Base-by-base conservation (phyloP, 2,113 vertebrate genomes). In the Progne subis region DNA sequence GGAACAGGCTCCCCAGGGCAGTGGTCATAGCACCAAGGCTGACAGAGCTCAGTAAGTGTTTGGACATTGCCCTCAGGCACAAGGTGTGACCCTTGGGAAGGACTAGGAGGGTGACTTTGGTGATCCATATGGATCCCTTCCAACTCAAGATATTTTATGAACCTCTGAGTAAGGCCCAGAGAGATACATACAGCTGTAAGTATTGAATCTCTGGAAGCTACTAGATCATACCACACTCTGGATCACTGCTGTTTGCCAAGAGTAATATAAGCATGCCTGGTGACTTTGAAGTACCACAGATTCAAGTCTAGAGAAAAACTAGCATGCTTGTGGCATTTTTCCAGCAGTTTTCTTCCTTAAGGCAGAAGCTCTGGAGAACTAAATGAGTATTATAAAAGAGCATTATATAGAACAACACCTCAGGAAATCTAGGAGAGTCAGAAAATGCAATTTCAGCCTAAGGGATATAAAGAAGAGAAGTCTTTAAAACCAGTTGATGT, bases 111-210 rank as follows among this genome's bases (percentile, higher is more conserved):
- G 31, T 24, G 47, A 52, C 16, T 47, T 46, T 0, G 3, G 2
- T 41, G 14, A 49, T 49, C 29, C 25, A 43, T 16, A 11, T 9
- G 12, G 7, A 17, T 26, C 14, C 19, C 29, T 76, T 82, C 63
- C 14, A 26, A 11, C 41, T 23, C 9, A 26, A 47, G 41, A 7
- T 61, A 23, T 34, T 49, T 50, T 26, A 25, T 41, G 34, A 47
- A 5, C n/a, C 5, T 21, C 44, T 37, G 28, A 88, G 9, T 49
- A 26, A 63, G 21, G 11, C 14, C 21, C 70, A 60, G 19, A 61
- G 10, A 49, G 4, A 56, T 14, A 14, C 13, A 3, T 2, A 32
- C 3, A 16, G 25, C 21, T 41, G 1, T 26, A 19, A 19, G 6
- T 49, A 12, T 2, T 70, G 72, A 57, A 43, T 10, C 11, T 31